Base-by-base conservation (phyloP, 2,888 invertebrate genomes). In the Seira ritae region DNA sequence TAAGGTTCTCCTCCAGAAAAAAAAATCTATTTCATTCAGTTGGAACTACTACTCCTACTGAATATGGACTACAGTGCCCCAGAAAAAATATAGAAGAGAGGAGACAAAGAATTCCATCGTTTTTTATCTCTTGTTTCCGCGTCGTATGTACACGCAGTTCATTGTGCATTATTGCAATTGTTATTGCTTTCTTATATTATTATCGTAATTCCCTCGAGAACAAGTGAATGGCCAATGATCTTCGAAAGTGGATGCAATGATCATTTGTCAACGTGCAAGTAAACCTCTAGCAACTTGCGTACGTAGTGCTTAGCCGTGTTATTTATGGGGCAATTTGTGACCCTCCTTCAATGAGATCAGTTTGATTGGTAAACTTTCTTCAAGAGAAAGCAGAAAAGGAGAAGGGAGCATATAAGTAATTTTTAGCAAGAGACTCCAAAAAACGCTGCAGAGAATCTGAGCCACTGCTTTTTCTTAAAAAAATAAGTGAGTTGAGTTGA, bases 261-360 rank as follows among this genome's bases (percentile, higher is more conserved):
- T 12, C 50, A 50, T 50, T 50, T 50, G 50, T 50, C 50, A 50
- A 50, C 17, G 50, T 12, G 17, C 15, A 50, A n/a, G 12, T 50
- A n/a, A 50, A n/a, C 12, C 42, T 4, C 4, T 4, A 12, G 42
- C 6, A 42, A 42, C 42, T 42, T 42, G 42, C 42, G 50, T 12
- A 50, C 50, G 50, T 31, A 50, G 17, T 50, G 50, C 50, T 50
- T 12, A 50, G 3, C 12, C 50, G 50, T 50, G 50, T 67, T 55
- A 67, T 75, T 75, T 75, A 75, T 75, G 75, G 67, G 67, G 75
- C 75, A 50, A 67, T 65, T 75, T 75, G 75, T 67, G 75, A 75
- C 55, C 75, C 50, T 50, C 12, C 50, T 50, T 3, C 50, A 50
- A 50, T 50, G 50, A 50, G 50, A 50, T 50, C 50, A 2, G 3